Percentiles rank a stretch among this genome's conserved stretches.
phyloP scores from a whole-genome alignment of 2,113 vertebrate genomes.

The Vanacampus margaritifer region DNA sequence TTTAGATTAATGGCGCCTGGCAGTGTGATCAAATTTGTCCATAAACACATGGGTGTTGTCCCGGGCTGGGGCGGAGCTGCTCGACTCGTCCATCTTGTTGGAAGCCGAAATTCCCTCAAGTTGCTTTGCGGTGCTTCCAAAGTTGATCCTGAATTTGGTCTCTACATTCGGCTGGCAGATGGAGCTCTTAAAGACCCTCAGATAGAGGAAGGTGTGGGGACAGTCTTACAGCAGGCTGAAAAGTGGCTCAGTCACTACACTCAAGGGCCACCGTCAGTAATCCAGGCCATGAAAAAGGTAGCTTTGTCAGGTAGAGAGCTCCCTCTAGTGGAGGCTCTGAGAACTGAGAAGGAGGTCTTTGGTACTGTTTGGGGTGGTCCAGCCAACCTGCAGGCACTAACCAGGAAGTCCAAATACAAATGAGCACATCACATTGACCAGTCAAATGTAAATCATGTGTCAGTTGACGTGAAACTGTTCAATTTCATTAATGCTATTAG shows the following conservation, averaged over 20 bases:
- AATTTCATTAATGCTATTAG: not conserved
- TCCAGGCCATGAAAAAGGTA: conserved; percentile 81
- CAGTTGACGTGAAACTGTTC: not conserved
- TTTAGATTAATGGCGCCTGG: conserved; percentile 83
- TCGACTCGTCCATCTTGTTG: conserved; percentile 78
- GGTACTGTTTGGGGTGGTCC: conserved; percentile 88
- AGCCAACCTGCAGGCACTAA: conserved; percentile 83
- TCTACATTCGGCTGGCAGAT: conserved; percentile 78
- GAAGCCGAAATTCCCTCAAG: conserved; percentile 77
- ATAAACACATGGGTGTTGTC: conserved; percentile 91
- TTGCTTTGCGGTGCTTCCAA: conserved; percentile 75
- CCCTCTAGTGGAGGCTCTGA: conserved; percentile 79
- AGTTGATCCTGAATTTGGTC: conserved; percentile 71
- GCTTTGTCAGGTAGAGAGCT: conserved; percentile 82
- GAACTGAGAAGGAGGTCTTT: conserved; percentile 82
- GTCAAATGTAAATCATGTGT: not conserved
- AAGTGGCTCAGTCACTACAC: conserved; percentile 79
- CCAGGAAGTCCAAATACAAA: conserved; percentile 76
- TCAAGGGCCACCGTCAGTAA: conserved; percentile 75
- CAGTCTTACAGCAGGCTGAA: conserved; percentile 64
- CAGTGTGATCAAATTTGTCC: conserved; percentile 90
- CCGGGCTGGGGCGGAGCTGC: conserved; percentile 91
- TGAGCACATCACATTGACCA: conserved; percentile 48
- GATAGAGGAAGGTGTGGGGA: conserved; percentile 29
- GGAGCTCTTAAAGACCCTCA: conserved; percentile 58